These are phyloP conservation scores for Gallirallus australis DNA, from an alignment of 2,797 vertebrate genomes.

Conservation along the genomic window DNA sequence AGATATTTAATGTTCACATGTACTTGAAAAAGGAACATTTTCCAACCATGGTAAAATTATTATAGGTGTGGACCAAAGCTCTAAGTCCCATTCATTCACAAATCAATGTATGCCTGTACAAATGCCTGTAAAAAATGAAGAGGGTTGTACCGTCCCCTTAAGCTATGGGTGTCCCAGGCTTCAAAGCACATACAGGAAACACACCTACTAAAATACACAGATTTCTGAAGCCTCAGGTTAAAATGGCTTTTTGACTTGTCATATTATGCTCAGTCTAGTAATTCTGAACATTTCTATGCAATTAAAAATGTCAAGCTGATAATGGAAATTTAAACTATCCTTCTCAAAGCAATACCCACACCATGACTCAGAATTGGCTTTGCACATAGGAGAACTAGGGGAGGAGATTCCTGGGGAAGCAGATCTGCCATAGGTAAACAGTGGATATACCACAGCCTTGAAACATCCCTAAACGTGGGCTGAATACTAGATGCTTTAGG, in stretches of 20 bases:
- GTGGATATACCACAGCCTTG: background rate
- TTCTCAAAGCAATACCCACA: background rate
- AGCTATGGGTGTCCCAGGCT: background rate
- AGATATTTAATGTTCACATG: background rate
- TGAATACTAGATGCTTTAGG: background rate
- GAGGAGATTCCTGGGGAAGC: background rate
- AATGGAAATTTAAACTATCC: background rate
- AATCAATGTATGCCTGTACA: too few relatives aligned
- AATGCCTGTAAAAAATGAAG: background rate
- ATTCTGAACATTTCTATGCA: background rate
- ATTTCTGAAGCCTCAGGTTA: slow-evolving; percentile 43
- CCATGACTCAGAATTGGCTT: background rate
- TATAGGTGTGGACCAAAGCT: background rate
- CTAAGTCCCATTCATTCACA: background rate
- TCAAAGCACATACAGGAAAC: slow-evolving; percentile 7
- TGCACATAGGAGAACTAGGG: background rate
- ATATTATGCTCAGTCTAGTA: background rate
- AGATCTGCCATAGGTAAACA: background rate
- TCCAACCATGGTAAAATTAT: background rate
- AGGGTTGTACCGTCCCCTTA: background rate
- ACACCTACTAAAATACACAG: background rate
- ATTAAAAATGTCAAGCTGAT: slow-evolving; percentile 40
- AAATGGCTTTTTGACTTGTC: slow-evolving; percentile 14
- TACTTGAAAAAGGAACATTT: background rate
- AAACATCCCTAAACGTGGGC: background rate